Conservation (phyloP, 2,888 invertebrate species). For the Volucella zonaria region DNA sequence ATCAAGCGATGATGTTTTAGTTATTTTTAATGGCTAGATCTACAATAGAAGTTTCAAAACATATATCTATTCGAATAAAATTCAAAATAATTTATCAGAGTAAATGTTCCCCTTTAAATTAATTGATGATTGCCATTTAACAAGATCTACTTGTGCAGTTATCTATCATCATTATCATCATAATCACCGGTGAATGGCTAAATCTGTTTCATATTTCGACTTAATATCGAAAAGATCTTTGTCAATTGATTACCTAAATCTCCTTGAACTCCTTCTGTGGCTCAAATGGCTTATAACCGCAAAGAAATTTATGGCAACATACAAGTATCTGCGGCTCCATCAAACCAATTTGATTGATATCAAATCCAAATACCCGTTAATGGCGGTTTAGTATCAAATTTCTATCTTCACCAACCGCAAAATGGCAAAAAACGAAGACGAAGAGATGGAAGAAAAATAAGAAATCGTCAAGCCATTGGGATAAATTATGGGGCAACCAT, state of each 20-base stretch:
- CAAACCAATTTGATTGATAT: slow-evolving; percentile 15
- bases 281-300: slow-evolving; percentile 39
- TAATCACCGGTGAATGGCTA: neutral
- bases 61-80: neutral
- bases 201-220: slow-evolving; percentile 28
- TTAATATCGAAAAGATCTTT: slow-evolving; percentile 33
- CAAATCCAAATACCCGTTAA: neutral
- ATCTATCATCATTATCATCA: slow-evolving; percentile 52
- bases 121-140: neutral
- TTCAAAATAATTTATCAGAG: slow-evolving; percentile 3
- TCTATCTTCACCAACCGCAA: slow-evolving; percentile 16
- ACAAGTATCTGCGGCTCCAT: neutral
- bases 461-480: slow-evolving; percentile 8
- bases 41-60: too few species aligned
- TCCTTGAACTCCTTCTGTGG: slow-evolving; percentile 49
- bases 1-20: too few species aligned
- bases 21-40: too few species aligned
- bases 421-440: slow-evolving; percentile 17
- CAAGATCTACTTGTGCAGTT: slow-evolving; percentile 16
- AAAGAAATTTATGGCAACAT: neutral
- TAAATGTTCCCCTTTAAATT: neutral
- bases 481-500: slow-evolving; percentile 1
- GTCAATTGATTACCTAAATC: slow-evolving; percentile 24
- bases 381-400: slow-evolving; percentile 49
- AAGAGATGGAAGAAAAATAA: slow-evolving; percentile 5